Evolutionary conservation across 2,113 vertebrate genomes (phyloP).

Genomic region (Rhineura floridana): DNA sequence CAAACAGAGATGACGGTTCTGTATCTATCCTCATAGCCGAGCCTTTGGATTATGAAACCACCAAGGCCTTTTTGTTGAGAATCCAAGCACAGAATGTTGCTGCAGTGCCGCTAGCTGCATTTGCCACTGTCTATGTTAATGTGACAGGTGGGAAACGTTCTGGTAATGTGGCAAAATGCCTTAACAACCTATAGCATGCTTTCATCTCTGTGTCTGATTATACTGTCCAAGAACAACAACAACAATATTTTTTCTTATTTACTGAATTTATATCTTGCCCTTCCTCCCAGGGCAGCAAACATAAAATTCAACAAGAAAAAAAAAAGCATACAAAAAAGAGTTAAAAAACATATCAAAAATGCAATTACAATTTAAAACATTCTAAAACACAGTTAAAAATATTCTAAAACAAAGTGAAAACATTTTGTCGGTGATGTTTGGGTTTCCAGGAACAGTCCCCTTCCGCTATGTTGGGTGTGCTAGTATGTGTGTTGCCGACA

Average conservation of each 20-base stretch:
- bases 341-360: no score
- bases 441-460: no score
- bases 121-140: constrained; percentile 81
- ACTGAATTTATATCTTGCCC: no score
- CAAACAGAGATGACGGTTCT: constrained; percentile 87
- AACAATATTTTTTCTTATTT: no score
- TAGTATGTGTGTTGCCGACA: not conserved
- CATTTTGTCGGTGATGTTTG: no score
- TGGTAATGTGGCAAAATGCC: not conserved
- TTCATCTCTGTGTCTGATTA: not conserved
- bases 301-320: no score
- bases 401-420: no score
- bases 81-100: constrained; percentile 88
- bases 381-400: no score
- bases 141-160: constrained; percentile 79
- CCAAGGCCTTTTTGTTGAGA: constrained; percentile 82
- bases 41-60: constrained; percentile 87
- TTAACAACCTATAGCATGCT: not conserved
- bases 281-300: no score
- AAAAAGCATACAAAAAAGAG: no score
- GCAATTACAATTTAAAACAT: no score
- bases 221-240: not conserved
- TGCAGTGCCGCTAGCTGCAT: constrained; percentile 85
- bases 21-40: constrained; percentile 88
- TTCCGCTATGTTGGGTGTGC: not conserved